Percentiles rank a stretch among this genome's conserved stretches.
These are phyloP conservation scores for Ormyrus rosae DNA, from an alignment of 2,888 invertebrate genomes.

Conservation along the genomic window DNA sequence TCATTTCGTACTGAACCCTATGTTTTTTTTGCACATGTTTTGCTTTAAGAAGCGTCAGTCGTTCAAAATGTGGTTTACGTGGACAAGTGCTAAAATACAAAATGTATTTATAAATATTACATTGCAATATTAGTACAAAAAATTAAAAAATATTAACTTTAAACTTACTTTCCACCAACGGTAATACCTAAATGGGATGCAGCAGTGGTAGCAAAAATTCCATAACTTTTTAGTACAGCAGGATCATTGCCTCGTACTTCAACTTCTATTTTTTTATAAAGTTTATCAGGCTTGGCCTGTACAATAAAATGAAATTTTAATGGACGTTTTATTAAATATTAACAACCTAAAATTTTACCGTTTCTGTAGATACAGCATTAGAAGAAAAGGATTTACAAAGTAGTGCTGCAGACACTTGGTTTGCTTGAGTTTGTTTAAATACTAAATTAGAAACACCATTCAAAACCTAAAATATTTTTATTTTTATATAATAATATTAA, in stretches of 20 bases:
- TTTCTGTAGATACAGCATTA: constrained; percentile 28
- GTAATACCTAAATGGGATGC: constrained; percentile 89
- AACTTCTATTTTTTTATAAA: constrained; percentile 89
- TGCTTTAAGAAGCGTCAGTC: constrained; percentile 89
- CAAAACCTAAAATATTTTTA: constrained; percentile 32
- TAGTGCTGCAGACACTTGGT: constrained; percentile 2
- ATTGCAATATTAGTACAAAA: neutral
- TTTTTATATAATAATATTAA: neutral
- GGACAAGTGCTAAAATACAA: constrained; percentile 82
- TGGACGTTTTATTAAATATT: neutral
- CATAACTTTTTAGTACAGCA: constrained; percentile 92
- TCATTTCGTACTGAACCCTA: constrained; percentile 94
- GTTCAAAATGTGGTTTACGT: constrained; percentile 84
- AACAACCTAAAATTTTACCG: constrained; percentile 22
- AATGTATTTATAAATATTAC: constrained; percentile 14
- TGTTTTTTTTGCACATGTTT: constrained; percentile 95
- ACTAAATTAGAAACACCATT: constrained; percentile 7
- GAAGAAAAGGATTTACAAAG: constrained; percentile 29
- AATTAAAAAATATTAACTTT: constrained; percentile 33
- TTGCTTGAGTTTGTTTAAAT: constrained; percentile 11
- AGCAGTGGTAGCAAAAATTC: constrained; percentile 88
- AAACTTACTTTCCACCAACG: constrained; percentile 79
- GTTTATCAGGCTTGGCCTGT: constrained; percentile 79
- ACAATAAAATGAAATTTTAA: constrained; percentile 17
- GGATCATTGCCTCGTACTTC: constrained; percentile 93